These are phyloP conservation scores for Adelges cooleyi DNA, from an alignment of 1,140 invertebrate species.

Conservation along the genomic window DNA sequence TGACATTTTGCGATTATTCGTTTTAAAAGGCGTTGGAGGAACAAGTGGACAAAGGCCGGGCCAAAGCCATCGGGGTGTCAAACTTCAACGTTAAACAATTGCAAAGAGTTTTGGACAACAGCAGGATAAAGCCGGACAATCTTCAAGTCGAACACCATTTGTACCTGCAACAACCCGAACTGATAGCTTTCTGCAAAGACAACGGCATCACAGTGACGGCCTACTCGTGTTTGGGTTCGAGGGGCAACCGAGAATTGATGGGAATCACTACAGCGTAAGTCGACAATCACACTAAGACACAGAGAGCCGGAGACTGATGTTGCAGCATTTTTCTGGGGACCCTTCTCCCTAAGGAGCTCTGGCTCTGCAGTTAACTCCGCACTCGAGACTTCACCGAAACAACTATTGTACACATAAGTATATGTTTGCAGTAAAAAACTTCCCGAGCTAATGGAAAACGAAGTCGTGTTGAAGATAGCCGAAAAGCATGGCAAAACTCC, in stretches of 20 bases:
- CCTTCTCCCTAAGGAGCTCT: no score
- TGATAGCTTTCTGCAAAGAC: slow-evolving; percentile 59
- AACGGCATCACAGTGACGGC: slow-evolving; percentile 64
- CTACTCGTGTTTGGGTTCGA: slow-evolving; percentile 70
- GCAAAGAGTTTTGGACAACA: slow-evolving; percentile 32
- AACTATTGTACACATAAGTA: no score
- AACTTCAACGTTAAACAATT: slow-evolving; percentile 38
- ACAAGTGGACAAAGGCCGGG: slow-evolving; percentile 33
- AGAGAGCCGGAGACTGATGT: no score
- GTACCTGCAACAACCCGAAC: slow-evolving; percentile 64
- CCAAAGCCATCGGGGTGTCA: slow-evolving; percentile 37
- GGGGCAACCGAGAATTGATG: slow-evolving; percentile 45
- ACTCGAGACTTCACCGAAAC: background rate
- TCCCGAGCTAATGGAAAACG: slow-evolving; percentile 37
- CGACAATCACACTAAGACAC: background rate
- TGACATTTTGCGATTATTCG: no score
- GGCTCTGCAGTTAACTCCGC: no score
- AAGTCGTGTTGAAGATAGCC: slow-evolving; percentile 40
- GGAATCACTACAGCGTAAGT: slow-evolving; percentile 6
- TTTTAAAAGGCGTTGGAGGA: slow-evolving; percentile 34
- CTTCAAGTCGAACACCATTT: slow-evolving; percentile 68
- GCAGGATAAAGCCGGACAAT: slow-evolving; percentile 34
- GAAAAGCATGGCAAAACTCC: slow-evolving; percentile 44
- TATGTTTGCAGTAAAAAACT: slow-evolving; percentile 35
- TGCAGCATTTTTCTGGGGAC: no score